Base-by-base conservation (phyloP, 2,797 vertebrate genomes). In the Danio aesculapii region DNA sequence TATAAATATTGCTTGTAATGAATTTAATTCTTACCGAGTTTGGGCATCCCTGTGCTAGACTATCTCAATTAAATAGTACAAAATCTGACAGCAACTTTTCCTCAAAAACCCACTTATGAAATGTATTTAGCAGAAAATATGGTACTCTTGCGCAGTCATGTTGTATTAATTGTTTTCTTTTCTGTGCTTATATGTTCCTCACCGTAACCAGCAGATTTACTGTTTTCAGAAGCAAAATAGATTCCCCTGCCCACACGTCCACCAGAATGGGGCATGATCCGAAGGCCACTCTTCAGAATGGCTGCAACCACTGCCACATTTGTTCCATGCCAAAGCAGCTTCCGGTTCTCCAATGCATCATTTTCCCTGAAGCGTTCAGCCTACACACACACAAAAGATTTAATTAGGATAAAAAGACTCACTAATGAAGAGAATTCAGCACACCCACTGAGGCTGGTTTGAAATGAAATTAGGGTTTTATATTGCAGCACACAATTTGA, bases 251-350 rank as follows among this genome's bases (percentile, higher is more conserved):
- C 97, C 19, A 98, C 95, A 0, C 95, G 93, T 0, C 97, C 96
- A 0, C 97, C 96, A 0, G 97, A 97, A 81, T 98, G 97, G 0
- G 97, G 96, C 97, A 98, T 97, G 86, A 99, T 98, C 71, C 95
- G 94, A 75, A 99, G 93, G 0, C 98, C 96, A 0, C 93, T 96
- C 91, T 95, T 97, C 83, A 99, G 92, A 83, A 98, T 98, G 30
- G 97, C 96, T 0, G 94, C 97, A 5, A 98, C 94, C 82, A 96
- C 95, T 0, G 97, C 97, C 81, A 97, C 91, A 0, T 94, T 97
- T 75, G 97, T 99, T 8, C 98, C 96, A 0, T 98, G 96, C 98
- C 98, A 99, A 50, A 99, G 94, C 86, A 98, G 90, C 68, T 90
- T 96, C 4, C 96, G 92, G 87, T 98, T 96, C 66, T 92, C 94